phyloP scores from a whole-genome alignment of 1,140 invertebrate species.

The Stegodyphus dumicola region DNA sequence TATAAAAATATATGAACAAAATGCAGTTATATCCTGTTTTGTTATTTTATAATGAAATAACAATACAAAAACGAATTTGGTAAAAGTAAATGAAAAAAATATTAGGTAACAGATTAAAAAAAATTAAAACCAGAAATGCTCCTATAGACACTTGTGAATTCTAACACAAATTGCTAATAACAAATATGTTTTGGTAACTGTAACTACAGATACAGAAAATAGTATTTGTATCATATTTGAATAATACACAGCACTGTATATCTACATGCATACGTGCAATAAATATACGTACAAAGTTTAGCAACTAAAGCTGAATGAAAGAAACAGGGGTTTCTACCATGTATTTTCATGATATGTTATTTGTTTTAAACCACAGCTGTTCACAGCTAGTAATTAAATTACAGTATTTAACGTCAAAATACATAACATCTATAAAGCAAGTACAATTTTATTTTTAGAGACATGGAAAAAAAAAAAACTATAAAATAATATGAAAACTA shows the following conservation, averaged over 20 bases:
- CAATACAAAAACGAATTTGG: too few relatives aligned
- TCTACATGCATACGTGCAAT: slow-evolving; percentile 36
- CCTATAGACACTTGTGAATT: background rate
- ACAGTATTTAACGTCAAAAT: too few relatives aligned
- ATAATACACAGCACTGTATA: slow-evolving; percentile 27
- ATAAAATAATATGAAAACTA: too few relatives aligned
- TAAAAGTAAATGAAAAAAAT: too few relatives aligned
- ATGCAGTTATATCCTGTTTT: too few relatives aligned
- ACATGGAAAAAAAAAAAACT: too few relatives aligned
- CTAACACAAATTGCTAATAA: slow-evolving; percentile 18
- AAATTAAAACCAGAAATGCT: slow-evolving; percentile 23
- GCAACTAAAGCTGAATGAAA: slow-evolving; percentile 9
- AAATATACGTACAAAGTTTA: slow-evolving; percentile 32
- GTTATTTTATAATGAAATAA: too few relatives aligned
- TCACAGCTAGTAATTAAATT: slow-evolving; percentile 26
- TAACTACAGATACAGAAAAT: slow-evolving; percentile 48
- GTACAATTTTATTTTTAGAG: too few relatives aligned
- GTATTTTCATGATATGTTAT: slow-evolving; percentile 44
- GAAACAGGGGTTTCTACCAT: slow-evolving; percentile 13
- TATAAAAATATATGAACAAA: too few relatives aligned
- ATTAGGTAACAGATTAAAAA: too few relatives aligned
- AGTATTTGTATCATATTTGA: slow-evolving; percentile 31
- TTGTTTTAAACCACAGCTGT: slow-evolving; percentile 32
- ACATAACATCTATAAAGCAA: too few relatives aligned
- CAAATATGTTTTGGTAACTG: slow-evolving; percentile 15